Evolutionary conservation across 2,797 vertebrate genomes (phyloP), one percentile per base, ranked within the genome.

Genomic region (Diceros bicornis): DNA sequence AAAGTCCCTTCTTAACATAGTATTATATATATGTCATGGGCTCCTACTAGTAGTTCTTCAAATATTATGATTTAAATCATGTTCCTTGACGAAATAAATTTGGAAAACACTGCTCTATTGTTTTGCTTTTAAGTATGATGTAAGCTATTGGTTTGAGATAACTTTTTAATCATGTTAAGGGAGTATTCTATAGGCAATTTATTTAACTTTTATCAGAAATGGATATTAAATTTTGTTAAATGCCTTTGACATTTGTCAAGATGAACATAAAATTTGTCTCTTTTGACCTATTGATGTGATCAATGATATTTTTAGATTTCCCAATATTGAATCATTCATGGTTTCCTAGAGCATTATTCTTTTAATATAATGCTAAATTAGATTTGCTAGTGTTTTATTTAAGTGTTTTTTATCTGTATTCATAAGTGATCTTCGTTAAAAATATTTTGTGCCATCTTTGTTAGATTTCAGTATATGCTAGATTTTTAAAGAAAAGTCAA

Each of bases 61-160:
- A 23, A 71, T 74, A 96, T 97, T 91, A 59, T 95, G n/a, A 97
- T 97, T 96, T 96, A 85, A 97, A 75, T 97, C 95, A 97, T 88
- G 87, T 89, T 94, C 61, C 55, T 94, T 94, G 55, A 97, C 62
- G 96, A 97, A 96, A 88, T 89, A 83, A 90, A 89, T 93, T 93
- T 97, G 66, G 81, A 87, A 94, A 97, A 84, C 34, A 68, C 61
- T 84, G 18, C 47, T 91, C 82, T 93, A 93, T 59, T 93, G 79
- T 96, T 96, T 96, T 94, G 77, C 96, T 98, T 93, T 97, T 97
- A 97, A 97, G 86, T 81, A 98, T 97, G 96, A 98, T 92, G 93
- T 97, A 97, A 97, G 91, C 64, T 95, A 85, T 91, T 90, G 29
- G 81, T 94, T 97, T 89, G 90, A 97, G 47, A 94, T 92, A 78